Evolutionary conservation across 2,888 invertebrate species (phyloP).

Genomic region (Drosophila kuntzei): DNA sequence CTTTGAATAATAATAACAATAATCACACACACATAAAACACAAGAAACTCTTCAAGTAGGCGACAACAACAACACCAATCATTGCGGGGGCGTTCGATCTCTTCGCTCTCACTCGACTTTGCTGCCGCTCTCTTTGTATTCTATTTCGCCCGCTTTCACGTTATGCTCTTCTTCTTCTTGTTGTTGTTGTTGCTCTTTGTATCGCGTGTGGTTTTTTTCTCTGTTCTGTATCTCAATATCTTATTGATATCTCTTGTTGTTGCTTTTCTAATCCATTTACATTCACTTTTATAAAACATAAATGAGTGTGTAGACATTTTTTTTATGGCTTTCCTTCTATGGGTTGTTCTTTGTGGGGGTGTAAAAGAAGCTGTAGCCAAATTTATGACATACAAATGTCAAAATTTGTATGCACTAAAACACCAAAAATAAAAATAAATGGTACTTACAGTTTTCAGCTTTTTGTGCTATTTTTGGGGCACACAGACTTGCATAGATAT

Average conservation of each 20-base stretch:
- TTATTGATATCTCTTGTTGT: conserved; percentile 9
- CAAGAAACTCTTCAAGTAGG: conserved; percentile 11
- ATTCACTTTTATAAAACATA: conserved; percentile 56
- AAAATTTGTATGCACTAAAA: conserved; percentile 43
- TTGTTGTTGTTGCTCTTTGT: conserved; percentile 25
- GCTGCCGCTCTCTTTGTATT: conserved; percentile 34
- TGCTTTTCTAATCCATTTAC: conserved; percentile 55
- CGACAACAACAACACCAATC: conserved; percentile 26
- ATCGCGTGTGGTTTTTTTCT: conserved; percentile 44
- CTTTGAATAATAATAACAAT: conserved; percentile 56
- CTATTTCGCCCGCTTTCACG: conserved; percentile 26
- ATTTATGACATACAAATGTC: conserved; percentile 77
- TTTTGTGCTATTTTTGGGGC: conserved; percentile 42
- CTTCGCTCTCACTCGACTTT: conserved; percentile 35
- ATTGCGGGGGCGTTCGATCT: conserved; percentile 72
- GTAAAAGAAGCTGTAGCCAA: conserved; percentile 14
- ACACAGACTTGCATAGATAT: conserved; percentile 7
- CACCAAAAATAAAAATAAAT: conserved; percentile 33
- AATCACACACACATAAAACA: conserved; percentile 24
- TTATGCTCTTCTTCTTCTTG: background rate
- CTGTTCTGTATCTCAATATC: conserved; percentile 7
- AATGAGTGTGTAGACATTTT: conserved; percentile 17
- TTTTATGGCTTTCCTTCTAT: conserved; percentile 29
- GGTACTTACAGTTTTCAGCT: conserved; percentile 34
- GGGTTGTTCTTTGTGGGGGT: conserved; percentile 47